Evolutionary conservation across 2,888 invertebrate genomes (phyloP), one percentile per base, ranked within the genome.

Genomic region (Noctuana brunneofusca): DNA sequence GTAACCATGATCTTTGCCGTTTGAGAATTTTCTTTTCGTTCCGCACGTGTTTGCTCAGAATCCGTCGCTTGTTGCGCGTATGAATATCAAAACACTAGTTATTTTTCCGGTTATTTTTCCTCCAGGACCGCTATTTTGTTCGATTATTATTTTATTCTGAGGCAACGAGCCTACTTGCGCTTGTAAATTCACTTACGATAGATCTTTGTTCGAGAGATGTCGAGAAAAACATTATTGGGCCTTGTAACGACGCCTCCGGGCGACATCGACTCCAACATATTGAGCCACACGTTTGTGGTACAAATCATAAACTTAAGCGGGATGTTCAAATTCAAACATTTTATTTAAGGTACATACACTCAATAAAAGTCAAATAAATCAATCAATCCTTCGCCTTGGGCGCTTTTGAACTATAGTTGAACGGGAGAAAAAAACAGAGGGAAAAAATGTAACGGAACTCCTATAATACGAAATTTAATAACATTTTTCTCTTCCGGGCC

Each of bases 241-340:
- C 79, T 77, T 76, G 75, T 76, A 90, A 90, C 88, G 88, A 86
- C 71, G 84, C 90, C 90, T 87, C 76, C 64, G 89, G 89, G 90
- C 80, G 86, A 88, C 88, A 86, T 89, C 81, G 83, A 86, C 86
- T 84, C 80, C 72, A 71, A 73, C 76, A 78, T 80, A 77, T 79
- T 78, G 74, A 74, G 75, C 74, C 76, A 71, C 70, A 68, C 66
- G 66, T 64, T 62, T 50, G 30, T 48, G 68, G 59, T 20, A 3
- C 64, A 71, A 70, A 67, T 0, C 43, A 74, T 8, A 54, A 55
- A 70, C 54, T 60, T 3, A 2, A 67, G 72, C 72, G 70, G 16
- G 30, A 12, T n/a, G n/a, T 35, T 35, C 3, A 35, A 8, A 27
- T 0, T n/a, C n/a, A n/a, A n/a, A n/a, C n/a, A n/a, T n/a, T n/a